Evolutionary conservation across 2,888 invertebrate genomes (phyloP), one percentile per base, ranked within the genome.

Genomic region (Diloba caeruleocephala): DNA sequence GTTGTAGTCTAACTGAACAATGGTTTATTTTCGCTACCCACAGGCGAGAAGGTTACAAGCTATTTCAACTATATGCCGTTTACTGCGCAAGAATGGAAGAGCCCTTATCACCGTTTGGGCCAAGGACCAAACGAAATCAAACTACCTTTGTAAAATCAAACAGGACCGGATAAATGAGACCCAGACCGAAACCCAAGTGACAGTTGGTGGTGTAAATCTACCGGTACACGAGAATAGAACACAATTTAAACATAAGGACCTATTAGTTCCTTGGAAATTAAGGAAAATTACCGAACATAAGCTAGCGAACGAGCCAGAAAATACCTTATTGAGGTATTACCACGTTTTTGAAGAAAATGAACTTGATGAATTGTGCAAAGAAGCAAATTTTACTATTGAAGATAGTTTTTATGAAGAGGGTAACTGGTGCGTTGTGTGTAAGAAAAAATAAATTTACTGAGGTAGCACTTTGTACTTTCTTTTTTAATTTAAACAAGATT

Each of bases 101-200:
- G 97, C 96, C 1, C 92, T 99, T 3, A 96, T 99, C 53, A 99
- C 99, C 66, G 99, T 99, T 0, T 99, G 99, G 99, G 98, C 99
- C 0, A 97, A 97, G 85, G 97, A 98, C 81, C 99, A 99, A 87
- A 93, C 94, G 1, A 95, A 92, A 56, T 94, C 96, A 32, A 94
- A 88, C 48, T 92, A 94, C 59, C 73, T 90, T 2, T 74, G 74
- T 39, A 80, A 90, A 74, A 74, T 61, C 52, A 81, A 85, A 72
- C 60, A 55, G 12, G 76, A 7, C 73, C 74, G 29, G 10, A 38
- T 4, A 37, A 60, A 6, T 66, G 64, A 23, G 64, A 78, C 26
- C 76, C 85, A 51, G 66, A n/a, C 23, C 3, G 60, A 61, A 42
- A 51, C 80, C 3, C 70, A 72, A 28, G 61, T 84, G 0, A 77